Evolutionary conservation across 2,888 invertebrate genomes (phyloP), one percentile per base, ranked within the genome.

Genomic region (Merodon equestris): DNA sequence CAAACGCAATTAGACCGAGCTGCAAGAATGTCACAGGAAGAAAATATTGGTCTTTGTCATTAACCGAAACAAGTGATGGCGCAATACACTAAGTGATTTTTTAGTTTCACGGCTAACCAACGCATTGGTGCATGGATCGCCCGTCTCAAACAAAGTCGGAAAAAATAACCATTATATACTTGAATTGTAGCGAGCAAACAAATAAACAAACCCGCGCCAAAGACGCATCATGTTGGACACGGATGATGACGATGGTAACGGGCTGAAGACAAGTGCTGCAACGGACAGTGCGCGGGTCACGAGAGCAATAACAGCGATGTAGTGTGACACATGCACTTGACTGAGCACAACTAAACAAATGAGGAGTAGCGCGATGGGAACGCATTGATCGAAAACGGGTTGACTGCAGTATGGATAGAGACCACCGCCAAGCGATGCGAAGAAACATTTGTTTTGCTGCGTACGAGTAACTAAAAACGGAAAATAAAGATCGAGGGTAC

Each of bases 31-130:
- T 83, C 83, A 83, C 83, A 83, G 83, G 83, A 83, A 83, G 83
- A 83, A 81, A 83, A 83, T 83, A 83, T 83, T 83, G 74, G 83
- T 81, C 76, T 83, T 82, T 82, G 82, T 83, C 82, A 83, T 83
- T 83, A 83, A 83, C 82, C 76, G 75, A 81, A 76, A 82, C 82
- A 82, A 83, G 82, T 64, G 77, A 51, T 77, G 81, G 82, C 74
- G 74, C 75, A 67, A 51, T 67, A 67, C 77, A 76, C 75, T 77
- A 77, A 77, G 77, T 77, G 77, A 77, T 73, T 77, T 77, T 73
- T 73, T 34, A 77, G 77, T 73, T 67, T 61, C 45, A 70, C 63
- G 63, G 15, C 42, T 40, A 12, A 51, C 47, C 7, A 57, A 13
- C 27, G 38, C 72, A 58, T 42, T 57, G 47, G 71, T 64, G 53